Conservation (phyloP, 2,888 invertebrate species). For the Heliconius ismenius region DNA sequence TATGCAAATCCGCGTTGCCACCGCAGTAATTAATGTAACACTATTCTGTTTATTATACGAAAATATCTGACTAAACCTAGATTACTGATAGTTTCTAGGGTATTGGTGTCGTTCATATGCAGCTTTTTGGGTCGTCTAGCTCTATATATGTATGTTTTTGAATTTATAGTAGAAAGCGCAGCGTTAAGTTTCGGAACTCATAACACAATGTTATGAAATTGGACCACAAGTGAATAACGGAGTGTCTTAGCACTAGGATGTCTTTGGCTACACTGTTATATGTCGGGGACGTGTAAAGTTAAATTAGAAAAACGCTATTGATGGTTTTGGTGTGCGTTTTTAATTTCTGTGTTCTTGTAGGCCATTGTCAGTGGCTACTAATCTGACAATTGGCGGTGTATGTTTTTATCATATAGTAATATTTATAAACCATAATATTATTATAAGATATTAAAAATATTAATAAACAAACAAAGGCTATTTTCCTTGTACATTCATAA, state of each 20-base stretch:
- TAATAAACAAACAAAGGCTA: neutral
- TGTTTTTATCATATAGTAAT: neutral
- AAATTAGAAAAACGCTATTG: neutral
- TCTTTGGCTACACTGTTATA: neutral
- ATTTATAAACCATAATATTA: neutral
- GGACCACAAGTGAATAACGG: neutral
- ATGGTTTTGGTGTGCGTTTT: neutral
- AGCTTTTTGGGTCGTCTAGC: neutral
- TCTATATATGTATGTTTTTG: neutral
- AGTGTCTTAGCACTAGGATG: too few species aligned
- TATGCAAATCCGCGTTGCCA: slow-evolving; percentile 27
- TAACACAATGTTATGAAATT: neutral
- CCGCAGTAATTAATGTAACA: slow-evolving; percentile 21
- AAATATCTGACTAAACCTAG: slow-evolving; percentile 17
- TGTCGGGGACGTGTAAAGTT: too few species aligned
- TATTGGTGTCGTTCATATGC: neutral
- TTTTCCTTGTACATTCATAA: neutral
- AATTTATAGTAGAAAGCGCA: neutral
- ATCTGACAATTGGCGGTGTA: too few species aligned
- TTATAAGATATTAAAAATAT: neutral
- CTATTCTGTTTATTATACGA: slow-evolving; percentile 21
- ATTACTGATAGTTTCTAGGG: slow-evolving; percentile 4
- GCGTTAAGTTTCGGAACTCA: neutral
- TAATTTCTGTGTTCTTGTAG: neutral
- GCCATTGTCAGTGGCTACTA: too few species aligned